Base-by-base conservation (phyloP, 2,113 vertebrate genomes). In the Crypturellus undulatus region DNA sequence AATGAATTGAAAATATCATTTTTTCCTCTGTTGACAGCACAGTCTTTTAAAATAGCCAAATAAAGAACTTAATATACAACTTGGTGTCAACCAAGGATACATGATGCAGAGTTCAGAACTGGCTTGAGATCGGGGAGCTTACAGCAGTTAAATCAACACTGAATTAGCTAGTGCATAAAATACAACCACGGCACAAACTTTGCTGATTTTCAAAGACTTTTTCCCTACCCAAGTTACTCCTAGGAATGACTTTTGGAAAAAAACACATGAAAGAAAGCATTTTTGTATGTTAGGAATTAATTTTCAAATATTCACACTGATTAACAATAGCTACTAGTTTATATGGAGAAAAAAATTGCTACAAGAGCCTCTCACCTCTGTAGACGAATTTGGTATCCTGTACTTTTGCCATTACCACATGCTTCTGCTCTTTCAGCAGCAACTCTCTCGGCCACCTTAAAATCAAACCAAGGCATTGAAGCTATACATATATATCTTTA, bases 361-460 rank as follows among this genome's bases (percentile, higher is more conserved):
- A n/a, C 19, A 11, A 58, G 45, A 89, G 83, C 38, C 47, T 91
- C 91, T 97, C 96, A 99, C 99, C 99, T 99, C 96, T 99, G 99
- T 20, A 99, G 98, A 56, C 99, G 99, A 77, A 99, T 99, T 91
- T 99, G 99, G 95, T 99, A 99, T 5, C 99, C 99, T 12, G 99
- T 99, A 24, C 99, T 99, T 85, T 98, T 98, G 73, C 98, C 98
- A 75, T 94, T 98, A 20, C 99, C 99, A 13, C 99, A 99, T 10
- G 81, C 83, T 92, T 99, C 99, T 7, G 98, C 99, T 86, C 99
- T 98, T 96, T 99, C 99, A 63, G 98, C 97, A 26, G 99, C 98
- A 49, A 99, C 99, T 94, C 99, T 98, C 95, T 99, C 99, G 28
- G 99, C 99, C 70, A 99, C 99, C 99, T 99, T 95, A 51, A 93